Evolutionary conservation across 2,888 invertebrate species (phyloP).

Genomic region (Cheilosia urbana): DNA sequence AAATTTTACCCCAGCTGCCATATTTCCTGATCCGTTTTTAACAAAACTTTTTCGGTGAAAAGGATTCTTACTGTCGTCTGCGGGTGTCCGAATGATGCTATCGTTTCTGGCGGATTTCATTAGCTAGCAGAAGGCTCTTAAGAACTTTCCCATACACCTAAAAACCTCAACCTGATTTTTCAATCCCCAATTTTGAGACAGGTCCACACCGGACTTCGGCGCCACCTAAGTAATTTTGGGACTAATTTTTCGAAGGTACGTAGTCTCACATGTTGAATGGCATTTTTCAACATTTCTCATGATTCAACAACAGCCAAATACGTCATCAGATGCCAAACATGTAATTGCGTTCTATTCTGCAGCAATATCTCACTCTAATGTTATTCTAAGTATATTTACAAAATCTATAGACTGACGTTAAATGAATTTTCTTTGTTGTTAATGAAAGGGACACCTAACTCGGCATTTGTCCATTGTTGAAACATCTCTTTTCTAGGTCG

Average conservation of each 20-base stretch:
- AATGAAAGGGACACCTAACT: slow-evolving; percentile 67
- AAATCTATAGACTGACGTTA: slow-evolving; percentile 18
- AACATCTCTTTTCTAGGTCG: slow-evolving; percentile 80
- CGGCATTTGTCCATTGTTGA: slow-evolving; percentile 81
- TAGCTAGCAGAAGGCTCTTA: no score
- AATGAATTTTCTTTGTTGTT: slow-evolving; percentile 20
- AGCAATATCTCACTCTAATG: slow-evolving; percentile 17
- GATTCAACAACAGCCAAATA: slow-evolving; percentile 71
- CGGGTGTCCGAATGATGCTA: no score
- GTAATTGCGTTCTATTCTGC: slow-evolving; percentile 29
- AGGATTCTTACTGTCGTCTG: no score
- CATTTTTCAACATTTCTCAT: slow-evolving; percentile 37
- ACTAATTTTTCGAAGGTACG: background rate
- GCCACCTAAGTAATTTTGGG: no score
- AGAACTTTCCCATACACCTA: no score
- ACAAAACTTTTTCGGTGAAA: no score
- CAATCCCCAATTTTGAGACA: no score
- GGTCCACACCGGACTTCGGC: no score
- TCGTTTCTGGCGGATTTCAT: no score
- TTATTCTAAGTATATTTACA: slow-evolving; percentile 55
- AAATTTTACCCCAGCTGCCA: no score
- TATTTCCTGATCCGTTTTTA: no score
- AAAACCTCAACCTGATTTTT: no score
- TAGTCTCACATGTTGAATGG: slow-evolving; percentile 18
- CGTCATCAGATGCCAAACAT: slow-evolving; percentile 51